Evolutionary conservation across 2,888 invertebrate species (phyloP), one percentile per base, ranked within the genome.

Genomic region (Incurvaria masculella): DNA sequence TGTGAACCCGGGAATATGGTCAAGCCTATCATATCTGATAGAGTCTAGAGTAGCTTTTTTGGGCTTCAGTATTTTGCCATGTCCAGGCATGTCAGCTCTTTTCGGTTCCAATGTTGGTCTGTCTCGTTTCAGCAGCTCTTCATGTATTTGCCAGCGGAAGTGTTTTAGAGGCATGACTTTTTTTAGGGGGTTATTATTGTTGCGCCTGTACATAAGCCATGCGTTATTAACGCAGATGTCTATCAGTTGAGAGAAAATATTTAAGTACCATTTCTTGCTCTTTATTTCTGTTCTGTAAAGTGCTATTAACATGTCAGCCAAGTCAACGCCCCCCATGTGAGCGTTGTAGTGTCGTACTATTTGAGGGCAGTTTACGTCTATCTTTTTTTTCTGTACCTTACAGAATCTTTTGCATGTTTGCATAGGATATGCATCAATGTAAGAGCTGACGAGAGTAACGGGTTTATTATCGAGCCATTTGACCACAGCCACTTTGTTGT

Each of bases 281-380:
- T 43, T 49, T 20, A 49, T 40, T 20, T 48, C 40, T 33, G 50
- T 49, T 42, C 48, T 42, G 21, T 49, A 49, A 17, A 41, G 16
- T 8, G 51, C 33, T 46, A n/a, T 46, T 48, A 42, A 17, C 42
- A 45, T 43, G 33, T 47, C 42, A n/a, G 42, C 33, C 16, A 47
- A 18, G 38, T 53, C 53, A 4, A 55, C 50, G 14, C 55, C 53
- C 2, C 55, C 51, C 56, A 55, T 55, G 42, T 55, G 51, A 27
- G 47, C 49, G 47, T 57, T 57, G 44, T n/a, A 58, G n/a, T 56
- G 54, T 42, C 55, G 51, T 38, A 56, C 46, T 21, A 52, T 49
- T 39, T 53, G 21, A 3, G 51, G 52, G 46, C 52, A 52, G 16
- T 27, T 2, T 17, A 51, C 48, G 4, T 18, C 38, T 23, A 49